Percentiles rank a stretch among this genome's conserved stretches.
These are phyloP conservation scores for Pollimyrus isidori DNA, from an alignment of 2,113 vertebrate genomes.

Conservation along the genomic window DNA sequence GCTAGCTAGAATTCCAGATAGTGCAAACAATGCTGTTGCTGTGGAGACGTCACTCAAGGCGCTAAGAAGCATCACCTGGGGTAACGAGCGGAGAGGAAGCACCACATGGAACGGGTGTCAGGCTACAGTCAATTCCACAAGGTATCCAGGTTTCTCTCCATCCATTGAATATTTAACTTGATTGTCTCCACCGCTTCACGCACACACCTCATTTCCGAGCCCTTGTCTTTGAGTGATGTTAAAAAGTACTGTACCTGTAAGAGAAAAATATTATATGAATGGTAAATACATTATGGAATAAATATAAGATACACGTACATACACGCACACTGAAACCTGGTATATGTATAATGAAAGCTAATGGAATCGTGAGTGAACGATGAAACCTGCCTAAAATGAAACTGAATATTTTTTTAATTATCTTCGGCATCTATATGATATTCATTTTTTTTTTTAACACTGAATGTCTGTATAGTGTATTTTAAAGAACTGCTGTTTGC, in stretches of 20 bases:
- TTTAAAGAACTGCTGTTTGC: too few species aligned
- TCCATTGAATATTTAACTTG: slow-evolving; percentile 80
- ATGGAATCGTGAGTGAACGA: too few species aligned
- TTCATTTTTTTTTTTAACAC: too few species aligned
- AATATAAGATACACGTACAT: too few species aligned
- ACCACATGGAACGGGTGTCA: neutral
- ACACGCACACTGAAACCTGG: too few species aligned
- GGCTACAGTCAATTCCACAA: slow-evolving; percentile 62
- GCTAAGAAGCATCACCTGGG: slow-evolving; percentile 49
- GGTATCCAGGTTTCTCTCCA: slow-evolving; percentile 66
- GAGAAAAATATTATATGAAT: slow-evolving; percentile 11
- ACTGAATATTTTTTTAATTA: too few species aligned
- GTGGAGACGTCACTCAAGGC: slow-evolving; percentile 37
- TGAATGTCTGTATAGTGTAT: too few species aligned
- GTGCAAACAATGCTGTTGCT: slow-evolving; percentile 68
- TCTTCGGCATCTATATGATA: too few species aligned
- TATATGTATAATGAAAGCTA: too few species aligned
- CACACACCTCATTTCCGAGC: slow-evolving; percentile 71
- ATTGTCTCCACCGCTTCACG: slow-evolving; percentile 80
- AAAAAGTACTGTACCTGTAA: slow-evolving; percentile 81
- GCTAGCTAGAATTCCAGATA: slow-evolving; percentile 69
- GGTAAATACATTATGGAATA: too few species aligned
- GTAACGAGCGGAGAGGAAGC: neutral
- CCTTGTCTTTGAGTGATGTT: slow-evolving; percentile 67
- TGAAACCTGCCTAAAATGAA: too few species aligned